Conservation (phyloP, 2,797 vertebrate genomes). For the Otolemur crassicaudatus region DNA sequence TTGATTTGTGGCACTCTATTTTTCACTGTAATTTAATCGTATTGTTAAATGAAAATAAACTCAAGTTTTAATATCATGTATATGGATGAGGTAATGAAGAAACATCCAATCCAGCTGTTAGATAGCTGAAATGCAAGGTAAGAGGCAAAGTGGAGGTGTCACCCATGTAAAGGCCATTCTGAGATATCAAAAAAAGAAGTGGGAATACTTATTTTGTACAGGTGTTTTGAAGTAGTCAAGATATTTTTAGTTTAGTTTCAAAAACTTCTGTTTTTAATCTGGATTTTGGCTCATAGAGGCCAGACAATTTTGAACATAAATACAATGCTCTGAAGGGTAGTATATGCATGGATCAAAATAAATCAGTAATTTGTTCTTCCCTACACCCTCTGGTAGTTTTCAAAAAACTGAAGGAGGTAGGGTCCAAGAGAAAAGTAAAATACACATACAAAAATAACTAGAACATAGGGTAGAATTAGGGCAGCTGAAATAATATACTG, state of each 20-base stretch:
- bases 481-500: not conserved
- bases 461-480: not conserved
- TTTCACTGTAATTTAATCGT: not conserved
- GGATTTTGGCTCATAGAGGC: not conserved
- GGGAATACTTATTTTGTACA: not conserved
- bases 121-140: not conserved
- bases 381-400: not conserved
- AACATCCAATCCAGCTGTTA: not conserved
- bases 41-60: not conserved
- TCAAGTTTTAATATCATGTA: not conserved
- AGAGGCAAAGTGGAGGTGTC: not conserved
- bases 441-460: not conserved
- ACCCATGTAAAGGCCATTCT: not conserved
- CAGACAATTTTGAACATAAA: not conserved
- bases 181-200: not conserved
- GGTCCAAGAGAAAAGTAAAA: not conserved
- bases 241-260: not conserved
- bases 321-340: not conserved
- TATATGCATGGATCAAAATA: not conserved
- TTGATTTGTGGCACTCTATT: not conserved
- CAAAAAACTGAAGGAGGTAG: not conserved
- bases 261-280: not conserved
- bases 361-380: not conserved
- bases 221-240: not conserved
- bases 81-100: not conserved